Conservation (phyloP, 1,140 invertebrate species). For the Dicyema japonicum region DNA sequence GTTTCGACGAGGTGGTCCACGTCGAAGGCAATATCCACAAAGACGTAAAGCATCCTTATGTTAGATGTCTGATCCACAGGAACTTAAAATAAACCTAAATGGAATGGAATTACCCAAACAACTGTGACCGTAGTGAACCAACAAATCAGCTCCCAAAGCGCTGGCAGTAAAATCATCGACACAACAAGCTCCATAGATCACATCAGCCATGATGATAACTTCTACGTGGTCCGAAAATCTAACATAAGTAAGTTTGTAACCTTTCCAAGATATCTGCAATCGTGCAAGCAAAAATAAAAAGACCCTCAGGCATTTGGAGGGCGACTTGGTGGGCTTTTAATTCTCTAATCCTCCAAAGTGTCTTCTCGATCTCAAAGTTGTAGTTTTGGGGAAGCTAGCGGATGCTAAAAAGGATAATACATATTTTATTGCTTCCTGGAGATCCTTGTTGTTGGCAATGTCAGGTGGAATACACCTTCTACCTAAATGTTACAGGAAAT, state of each 20-base stretch:
- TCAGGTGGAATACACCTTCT: too few relatives aligned
- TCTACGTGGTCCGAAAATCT: slow-evolving; percentile 28
- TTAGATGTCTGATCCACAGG: slow-evolving; percentile 57
- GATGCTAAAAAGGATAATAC: too few relatives aligned
- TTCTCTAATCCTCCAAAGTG: slow-evolving; percentile 64
- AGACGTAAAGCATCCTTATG: slow-evolving; percentile 72
- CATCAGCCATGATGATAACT: slow-evolving; percentile 85
- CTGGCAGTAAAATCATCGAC: slow-evolving; percentile 81
- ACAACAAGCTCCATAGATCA: slow-evolving; percentile 92
- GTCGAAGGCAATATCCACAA: slow-evolving; percentile 60
- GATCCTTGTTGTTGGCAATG: too few relatives aligned
- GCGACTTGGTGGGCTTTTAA: slow-evolving; percentile 47
- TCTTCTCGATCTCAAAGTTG: slow-evolving; percentile 92
- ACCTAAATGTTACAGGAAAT: too few relatives aligned
- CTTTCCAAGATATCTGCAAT: slow-evolving; percentile 65
- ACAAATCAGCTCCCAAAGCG: slow-evolving; percentile 51
- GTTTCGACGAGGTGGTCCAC: slow-evolving; percentile 58
- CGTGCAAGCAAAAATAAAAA: slow-evolving; percentile 56
- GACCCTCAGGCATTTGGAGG: slow-evolving; percentile 74
- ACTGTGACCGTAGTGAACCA: slow-evolving; percentile 90
- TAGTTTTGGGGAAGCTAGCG: slow-evolving; percentile 58
- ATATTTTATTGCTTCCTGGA: too few relatives aligned
- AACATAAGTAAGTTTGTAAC: slow-evolving; percentile 6
- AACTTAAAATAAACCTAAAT: slow-evolving; percentile 18
- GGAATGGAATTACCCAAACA: slow-evolving; percentile 32